Conservation (phyloP, 2,888 invertebrate species). For the Melinaea marsaeus region DNA sequence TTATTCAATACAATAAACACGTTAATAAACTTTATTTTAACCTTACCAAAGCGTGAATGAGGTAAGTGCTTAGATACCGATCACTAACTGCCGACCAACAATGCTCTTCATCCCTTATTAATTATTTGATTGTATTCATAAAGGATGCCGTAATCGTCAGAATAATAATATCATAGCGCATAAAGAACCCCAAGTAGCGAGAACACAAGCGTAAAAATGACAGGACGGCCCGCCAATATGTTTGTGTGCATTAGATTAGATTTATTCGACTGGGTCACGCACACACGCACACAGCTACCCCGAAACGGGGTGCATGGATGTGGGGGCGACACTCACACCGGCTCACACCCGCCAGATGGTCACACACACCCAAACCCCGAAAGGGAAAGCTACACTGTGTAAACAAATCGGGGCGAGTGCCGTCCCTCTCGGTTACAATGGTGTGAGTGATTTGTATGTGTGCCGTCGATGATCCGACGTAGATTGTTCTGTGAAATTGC, state of each 20-base stretch:
- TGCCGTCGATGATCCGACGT: constrained; percentile 69
- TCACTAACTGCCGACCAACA: constrained; percentile 67
- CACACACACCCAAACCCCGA: constrained; percentile 62
- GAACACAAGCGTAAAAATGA: constrained; percentile 78
- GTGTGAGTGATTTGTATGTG: constrained; percentile 70
- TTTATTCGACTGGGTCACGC: constrained; percentile 77
- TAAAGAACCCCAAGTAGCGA: constrained; percentile 75
- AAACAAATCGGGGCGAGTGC: constrained; percentile 71
- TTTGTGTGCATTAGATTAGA: constrained; percentile 75
- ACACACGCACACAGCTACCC: constrained; percentile 61
- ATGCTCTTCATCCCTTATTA: constrained; percentile 77
- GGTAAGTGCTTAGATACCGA: constrained; percentile 68
- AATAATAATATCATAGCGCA: constrained; percentile 77
- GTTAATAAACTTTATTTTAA: constrained; percentile 61
- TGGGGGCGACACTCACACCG: constrained; percentile 64
- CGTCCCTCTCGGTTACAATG: constrained; percentile 68
- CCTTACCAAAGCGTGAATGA: constrained; percentile 62
- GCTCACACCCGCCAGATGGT: constrained; percentile 67
- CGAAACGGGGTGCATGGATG: constrained; percentile 62
- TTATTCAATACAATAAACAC: constrained; percentile 45
- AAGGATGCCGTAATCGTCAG: constrained; percentile 77
- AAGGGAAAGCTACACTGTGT: constrained; percentile 77
- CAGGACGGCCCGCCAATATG: constrained; percentile 74
- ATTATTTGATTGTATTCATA: constrained; percentile 78
- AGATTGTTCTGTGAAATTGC: constrained; percentile 78